These are phyloP conservation scores for Actias luna DNA, from an alignment of 2,888 invertebrate species.

Conservation along the genomic window DNA sequence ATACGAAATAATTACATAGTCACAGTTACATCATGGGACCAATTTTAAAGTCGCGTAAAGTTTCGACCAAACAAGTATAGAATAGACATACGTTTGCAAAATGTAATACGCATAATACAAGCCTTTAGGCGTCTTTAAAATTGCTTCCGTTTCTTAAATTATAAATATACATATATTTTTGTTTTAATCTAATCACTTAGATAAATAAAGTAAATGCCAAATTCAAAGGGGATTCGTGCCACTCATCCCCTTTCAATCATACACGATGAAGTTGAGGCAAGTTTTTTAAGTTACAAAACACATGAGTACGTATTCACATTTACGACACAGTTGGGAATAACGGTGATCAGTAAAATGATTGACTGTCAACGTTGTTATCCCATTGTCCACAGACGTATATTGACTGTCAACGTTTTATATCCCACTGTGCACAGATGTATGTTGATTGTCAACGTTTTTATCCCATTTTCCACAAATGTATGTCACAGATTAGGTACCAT, in stretches of 20 bases:
- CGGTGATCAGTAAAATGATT: not conserved
- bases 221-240: not conserved
- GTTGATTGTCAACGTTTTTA: too few species aligned
- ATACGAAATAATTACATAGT: conserved; percentile 11
- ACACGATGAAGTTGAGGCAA: not conserved
- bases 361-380: not conserved
- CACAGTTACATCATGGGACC: not conserved
- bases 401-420: too few species aligned
- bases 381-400: not conserved
- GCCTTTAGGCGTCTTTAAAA: not conserved
- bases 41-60: not conserved
- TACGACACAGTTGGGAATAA: not conserved
- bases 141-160: not conserved
- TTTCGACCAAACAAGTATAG: not conserved
- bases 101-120: not conserved
- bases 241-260: not conserved
- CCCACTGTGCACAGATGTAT: too few species aligned
- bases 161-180: not conserved
- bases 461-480: too few species aligned
- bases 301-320: not conserved
- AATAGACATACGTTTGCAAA: not conserved
- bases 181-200: not conserved
- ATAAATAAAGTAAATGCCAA: not conserved
- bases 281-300: not conserved
- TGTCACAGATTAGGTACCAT: too few species aligned